phyloP scores from a whole-genome alignment of 30 jellyfish, hydroid and myxozoan species.

The Aurelia sp. region DNA sequence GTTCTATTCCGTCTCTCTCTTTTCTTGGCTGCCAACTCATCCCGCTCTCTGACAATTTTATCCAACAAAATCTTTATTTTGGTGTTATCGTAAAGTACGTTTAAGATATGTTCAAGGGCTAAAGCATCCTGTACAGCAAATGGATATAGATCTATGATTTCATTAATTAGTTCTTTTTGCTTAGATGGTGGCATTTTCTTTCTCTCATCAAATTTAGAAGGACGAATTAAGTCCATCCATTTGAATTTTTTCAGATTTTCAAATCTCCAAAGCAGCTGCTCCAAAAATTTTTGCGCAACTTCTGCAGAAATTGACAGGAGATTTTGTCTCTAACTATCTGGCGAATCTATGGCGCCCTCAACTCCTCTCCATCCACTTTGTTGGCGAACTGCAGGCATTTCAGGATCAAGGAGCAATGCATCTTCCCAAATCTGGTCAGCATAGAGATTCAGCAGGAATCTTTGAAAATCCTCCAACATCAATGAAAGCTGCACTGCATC shows the following conservation, averaged over 20 bases:
- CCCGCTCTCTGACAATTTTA: conserved; percentile 19
- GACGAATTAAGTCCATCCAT: conserved; percentile 64
- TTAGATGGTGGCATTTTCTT: conserved; percentile 12
- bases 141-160: background rate
- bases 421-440: too few species aligned
- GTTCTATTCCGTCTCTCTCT: conserved; percentile 3
- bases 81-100: background rate
- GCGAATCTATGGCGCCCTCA: conserved; percentile 44
- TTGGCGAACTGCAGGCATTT: background rate
- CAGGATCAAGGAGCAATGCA: conserved; percentile 47
- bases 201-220: conserved; percentile 51
- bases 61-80: conserved; percentile 12
- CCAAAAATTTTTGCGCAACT: conserved; percentile 18
- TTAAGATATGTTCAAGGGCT: too few species aligned
- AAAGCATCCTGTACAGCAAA: too few species aligned
- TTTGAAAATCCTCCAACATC: too few species aligned
- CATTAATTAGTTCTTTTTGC: conserved; percentile 35
- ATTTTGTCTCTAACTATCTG: background rate
- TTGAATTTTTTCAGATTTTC: conserved; percentile 38
- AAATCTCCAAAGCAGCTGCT: conserved; percentile 57
- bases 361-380: conserved; percentile 64
- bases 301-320: background rate
- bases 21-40: background rate
- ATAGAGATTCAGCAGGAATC: too few species aligned
- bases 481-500: too few species aligned